Evolutionary conservation across 2,113 vertebrate genomes (phyloP).

Genomic region (Ptilorrhoa leucosticta): DNA sequence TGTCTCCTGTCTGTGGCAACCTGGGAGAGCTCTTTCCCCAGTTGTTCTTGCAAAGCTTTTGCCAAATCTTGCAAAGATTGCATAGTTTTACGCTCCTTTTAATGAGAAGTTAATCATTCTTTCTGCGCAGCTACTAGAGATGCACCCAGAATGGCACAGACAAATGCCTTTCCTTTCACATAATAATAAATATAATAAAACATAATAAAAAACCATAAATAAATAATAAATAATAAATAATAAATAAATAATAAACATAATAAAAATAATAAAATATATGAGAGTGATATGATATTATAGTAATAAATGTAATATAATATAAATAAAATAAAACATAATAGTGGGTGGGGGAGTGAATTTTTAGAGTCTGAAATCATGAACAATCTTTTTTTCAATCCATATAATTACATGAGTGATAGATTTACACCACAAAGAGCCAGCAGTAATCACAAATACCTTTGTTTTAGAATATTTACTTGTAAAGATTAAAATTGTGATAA

Average conservation of each 20-base stretch:
- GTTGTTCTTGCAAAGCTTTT: background rate
- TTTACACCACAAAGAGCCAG: background rate
- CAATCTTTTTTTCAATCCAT: background rate
- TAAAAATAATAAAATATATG: background rate
- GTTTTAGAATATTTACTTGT: background rate
- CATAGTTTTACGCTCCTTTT: background rate
- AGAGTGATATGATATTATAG: background rate
- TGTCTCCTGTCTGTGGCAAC: background rate
- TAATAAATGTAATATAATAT: background rate
- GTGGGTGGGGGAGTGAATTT: background rate
- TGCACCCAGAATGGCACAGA: background rate
- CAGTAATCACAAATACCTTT: background rate
- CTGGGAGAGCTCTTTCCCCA: background rate
- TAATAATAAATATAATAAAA: background rate
- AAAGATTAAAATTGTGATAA: background rate
- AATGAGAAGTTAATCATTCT: background rate
- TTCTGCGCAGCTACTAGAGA: background rate
- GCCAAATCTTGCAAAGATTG: background rate
- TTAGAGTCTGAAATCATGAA: background rate
- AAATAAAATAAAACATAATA: background rate
- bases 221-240: too few species aligned
- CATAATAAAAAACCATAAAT: background rate
- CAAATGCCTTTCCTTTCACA: background rate
- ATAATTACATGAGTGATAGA: background rate
- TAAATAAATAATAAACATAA: too few species aligned